Evolutionary conservation across 2,113 vertebrate species (phyloP).

Genomic region (Pycnonotus jocosus): DNA sequence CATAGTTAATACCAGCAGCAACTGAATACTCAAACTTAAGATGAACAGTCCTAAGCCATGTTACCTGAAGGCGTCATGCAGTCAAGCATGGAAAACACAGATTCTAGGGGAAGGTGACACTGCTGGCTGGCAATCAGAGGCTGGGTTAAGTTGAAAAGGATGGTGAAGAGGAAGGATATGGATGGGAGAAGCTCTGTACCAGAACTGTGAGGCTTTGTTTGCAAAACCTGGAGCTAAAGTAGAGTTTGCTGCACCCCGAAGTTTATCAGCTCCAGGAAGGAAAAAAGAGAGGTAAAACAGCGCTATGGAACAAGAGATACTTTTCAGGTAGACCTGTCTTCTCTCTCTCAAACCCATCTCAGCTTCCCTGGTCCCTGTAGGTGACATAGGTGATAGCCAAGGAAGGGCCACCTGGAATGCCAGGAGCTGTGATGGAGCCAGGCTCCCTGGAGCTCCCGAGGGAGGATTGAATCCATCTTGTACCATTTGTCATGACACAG

Average conservation of each 20-base stretch:
- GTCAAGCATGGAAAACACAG: fast-evolving
- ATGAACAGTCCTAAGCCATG: background rate
- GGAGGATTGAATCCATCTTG: background rate
- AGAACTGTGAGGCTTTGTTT: background rate
- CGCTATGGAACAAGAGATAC: background rate
- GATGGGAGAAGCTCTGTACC: background rate
- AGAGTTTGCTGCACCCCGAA: background rate
- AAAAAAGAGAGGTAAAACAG: background rate
- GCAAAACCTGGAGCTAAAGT: background rate
- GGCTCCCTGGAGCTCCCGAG: background rate
- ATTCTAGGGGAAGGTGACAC: background rate
- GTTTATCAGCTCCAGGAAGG: background rate
- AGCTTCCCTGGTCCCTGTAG: background rate
- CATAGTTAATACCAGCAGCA: background rate
- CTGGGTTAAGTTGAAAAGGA: background rate
- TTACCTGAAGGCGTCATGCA: background rate
- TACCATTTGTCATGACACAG: too few species aligned
- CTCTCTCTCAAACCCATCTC: background rate
- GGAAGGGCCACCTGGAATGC: background rate
- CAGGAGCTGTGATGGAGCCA: background rate
- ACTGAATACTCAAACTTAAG: background rate
- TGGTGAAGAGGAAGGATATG: background rate
- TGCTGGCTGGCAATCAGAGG: background rate
- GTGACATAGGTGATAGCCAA: background rate
- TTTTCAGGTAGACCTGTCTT: background rate